Evolutionary conservation across 2,113 vertebrate species (phyloP).

Genomic region (Antechinus stuartii): DNA sequence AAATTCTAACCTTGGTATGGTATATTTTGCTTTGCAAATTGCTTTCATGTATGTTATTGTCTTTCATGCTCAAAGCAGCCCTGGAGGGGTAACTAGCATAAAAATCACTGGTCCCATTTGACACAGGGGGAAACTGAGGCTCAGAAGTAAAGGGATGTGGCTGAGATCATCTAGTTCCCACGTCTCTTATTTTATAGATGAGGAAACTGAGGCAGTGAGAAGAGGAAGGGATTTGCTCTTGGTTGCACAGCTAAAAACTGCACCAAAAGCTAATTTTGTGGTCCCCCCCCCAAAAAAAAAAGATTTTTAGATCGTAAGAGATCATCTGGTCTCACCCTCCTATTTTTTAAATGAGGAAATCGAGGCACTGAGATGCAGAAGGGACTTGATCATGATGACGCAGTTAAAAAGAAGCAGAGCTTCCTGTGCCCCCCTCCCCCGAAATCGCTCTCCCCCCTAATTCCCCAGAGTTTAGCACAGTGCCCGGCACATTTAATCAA

Average conservation of each 20-base stretch:
- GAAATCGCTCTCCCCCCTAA: not conserved
- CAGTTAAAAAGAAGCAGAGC: not conserved
- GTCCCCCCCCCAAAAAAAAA: no score
- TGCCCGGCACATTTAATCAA: not conserved
- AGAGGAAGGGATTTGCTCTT: not conserved
- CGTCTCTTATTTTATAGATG: not conserved
- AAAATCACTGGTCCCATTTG: not conserved
- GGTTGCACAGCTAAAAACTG: not conserved
- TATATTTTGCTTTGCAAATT: not conserved
- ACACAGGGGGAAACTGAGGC: not conserved
- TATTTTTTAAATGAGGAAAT: not conserved
- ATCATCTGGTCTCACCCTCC: no score
- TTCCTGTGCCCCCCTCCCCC: not conserved
- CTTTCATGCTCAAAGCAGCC: not conserved
- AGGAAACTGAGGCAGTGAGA: not conserved
- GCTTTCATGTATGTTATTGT: not conserved
- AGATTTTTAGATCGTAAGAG: no score
- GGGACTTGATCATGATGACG: no score
- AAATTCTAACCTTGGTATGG: not conserved
- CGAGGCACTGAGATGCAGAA: no score
- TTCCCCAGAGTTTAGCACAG: no score
- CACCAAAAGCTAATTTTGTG: not conserved
- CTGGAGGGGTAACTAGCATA: not conserved
- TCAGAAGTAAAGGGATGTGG: not conserved
- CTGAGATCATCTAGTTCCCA: not conserved